Base-by-base conservation (phyloP, 2,113 vertebrate genomes). In the Nothobranchius furzeri region DNA sequence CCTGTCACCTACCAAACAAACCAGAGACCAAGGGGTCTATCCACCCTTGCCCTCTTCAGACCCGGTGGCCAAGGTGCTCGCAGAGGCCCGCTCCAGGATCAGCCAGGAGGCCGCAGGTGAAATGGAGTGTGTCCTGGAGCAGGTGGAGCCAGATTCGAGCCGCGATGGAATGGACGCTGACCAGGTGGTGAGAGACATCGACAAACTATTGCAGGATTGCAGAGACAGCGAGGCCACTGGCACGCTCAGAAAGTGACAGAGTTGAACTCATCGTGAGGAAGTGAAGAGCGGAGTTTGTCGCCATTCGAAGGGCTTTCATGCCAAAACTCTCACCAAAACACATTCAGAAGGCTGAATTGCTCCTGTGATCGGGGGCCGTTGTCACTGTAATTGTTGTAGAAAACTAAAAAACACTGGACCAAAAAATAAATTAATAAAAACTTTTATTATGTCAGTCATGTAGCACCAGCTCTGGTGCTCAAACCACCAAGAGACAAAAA, bases 191-290 rank as follows among this genome's bases (percentile, higher is more conserved):
- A 94, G 96, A 87, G 98, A 99, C 94, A 99, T 99, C 81, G 96
- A 99, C 90, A 98, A 98, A 92, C 96, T 99, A 73, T 94, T 99
- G 89, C 96, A 98, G 91, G 98, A 99, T 95, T 99, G 97, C 92
- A 93, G 96, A 84, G 96, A 95, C 85, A 96, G 82, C 4, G 97
- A 99, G 89, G 73, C 84, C 75, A 85, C 83, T 1, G 87, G 87
- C 78, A 90, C 87, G 12, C 86, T 98, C 91, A 96, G 96, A 90
- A 99, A 99, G 92, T 99, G 91, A 97, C 82, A 63, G 10, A 58
- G 46, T 76, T 71, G 76, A 74, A 60, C 48, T 50, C 73, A 57
- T 60, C 60, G 51, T 43, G 17, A 9, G 70, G 36, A 58, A 60
- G 60, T 58, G 55, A 79, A 85, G 78, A 75, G 64, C 10, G 84